Evolutionary conservation across 2,113 vertebrate genomes (phyloP).

Genomic region (Puntigrus tetrazona): DNA sequence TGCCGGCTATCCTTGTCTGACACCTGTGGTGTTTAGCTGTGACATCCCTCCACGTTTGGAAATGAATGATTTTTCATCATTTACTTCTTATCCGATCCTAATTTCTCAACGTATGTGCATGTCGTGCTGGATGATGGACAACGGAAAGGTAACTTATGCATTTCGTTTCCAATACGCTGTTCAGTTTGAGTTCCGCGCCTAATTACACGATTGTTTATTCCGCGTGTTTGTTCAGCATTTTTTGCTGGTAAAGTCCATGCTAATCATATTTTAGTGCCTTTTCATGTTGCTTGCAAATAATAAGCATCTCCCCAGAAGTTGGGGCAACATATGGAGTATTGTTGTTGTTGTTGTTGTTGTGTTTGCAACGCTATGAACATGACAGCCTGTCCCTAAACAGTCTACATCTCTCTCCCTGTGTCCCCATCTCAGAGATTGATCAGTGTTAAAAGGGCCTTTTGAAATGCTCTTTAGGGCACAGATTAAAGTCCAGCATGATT

Average conservation of each 20-base stretch:
- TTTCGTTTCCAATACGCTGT: background rate
- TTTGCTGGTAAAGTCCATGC: background rate
- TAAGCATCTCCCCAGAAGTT: background rate
- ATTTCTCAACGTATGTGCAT: background rate
- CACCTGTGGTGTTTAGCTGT: conserved; percentile 22
- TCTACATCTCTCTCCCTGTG: background rate
- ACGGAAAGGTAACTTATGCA: conserved; percentile 2
- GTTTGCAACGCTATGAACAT: background rate
- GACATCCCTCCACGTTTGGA: background rate
- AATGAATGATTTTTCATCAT: background rate
- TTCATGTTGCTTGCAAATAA: background rate
- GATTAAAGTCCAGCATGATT: conserved; percentile 24
- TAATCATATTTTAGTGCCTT: background rate
- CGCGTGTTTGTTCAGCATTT: background rate
- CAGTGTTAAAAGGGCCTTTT: conserved; percentile 21
- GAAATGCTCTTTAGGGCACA: conserved; percentile 33
- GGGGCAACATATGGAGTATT: background rate
- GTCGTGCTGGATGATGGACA: background rate
- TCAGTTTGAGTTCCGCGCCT: background rate
- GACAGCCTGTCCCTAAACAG: conserved; percentile 1
- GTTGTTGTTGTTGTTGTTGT: background rate
- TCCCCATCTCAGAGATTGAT: background rate
- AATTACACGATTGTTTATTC: background rate
- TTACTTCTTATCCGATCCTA: background rate
- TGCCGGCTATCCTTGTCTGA: background rate